These are phyloP conservation scores for Osmerus eperlanus DNA, from an alignment of 2,113 vertebrate species.

Conservation along the genomic window DNA sequence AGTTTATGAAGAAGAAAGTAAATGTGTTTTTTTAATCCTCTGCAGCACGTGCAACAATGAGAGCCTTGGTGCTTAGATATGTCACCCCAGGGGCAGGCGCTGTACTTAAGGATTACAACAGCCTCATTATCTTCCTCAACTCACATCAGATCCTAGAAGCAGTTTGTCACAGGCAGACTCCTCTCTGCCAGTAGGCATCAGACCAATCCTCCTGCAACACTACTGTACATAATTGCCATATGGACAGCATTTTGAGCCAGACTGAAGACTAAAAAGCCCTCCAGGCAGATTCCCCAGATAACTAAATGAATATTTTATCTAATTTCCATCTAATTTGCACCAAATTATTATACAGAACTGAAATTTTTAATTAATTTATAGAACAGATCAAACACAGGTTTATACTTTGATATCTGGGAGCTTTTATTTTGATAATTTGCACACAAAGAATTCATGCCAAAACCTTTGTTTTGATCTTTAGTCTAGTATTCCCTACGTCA, in stretches of 20 bases:
- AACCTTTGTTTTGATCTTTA: conserved; percentile 55
- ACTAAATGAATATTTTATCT: conserved; percentile 80
- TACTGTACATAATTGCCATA: conserved; percentile 77
- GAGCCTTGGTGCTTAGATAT: conserved; percentile 56
- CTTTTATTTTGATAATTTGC: conserved; percentile 70
- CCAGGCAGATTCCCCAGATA: conserved; percentile 76
- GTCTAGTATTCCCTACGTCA: conserved; percentile 13
- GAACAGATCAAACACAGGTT: conserved; percentile 78
- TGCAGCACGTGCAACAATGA: conserved; percentile 60
- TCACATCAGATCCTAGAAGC: conserved; percentile 71
- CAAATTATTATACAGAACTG: conserved; percentile 75
- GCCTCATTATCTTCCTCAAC: conserved; percentile 75
- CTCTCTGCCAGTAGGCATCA: conserved; percentile 73
- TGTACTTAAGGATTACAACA: conserved; percentile 76
- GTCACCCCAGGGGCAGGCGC: conserved; percentile 66
- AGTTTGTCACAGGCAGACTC: conserved; percentile 71
- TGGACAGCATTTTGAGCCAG: conserved; percentile 77
- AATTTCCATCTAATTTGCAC: conserved; percentile 81
- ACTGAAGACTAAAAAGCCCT: conserved; percentile 72
- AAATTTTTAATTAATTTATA: conserved; percentile 77
- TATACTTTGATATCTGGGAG: conserved; percentile 69
- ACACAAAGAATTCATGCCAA: conserved; percentile 12
- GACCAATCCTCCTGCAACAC: conserved; percentile 71
- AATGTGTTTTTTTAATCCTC: conserved; percentile 66
- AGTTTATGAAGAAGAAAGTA: conserved; percentile 62